Conservation (phyloP, 2,797 vertebrate genomes). For the Scyliorhinus canicula region DNA sequence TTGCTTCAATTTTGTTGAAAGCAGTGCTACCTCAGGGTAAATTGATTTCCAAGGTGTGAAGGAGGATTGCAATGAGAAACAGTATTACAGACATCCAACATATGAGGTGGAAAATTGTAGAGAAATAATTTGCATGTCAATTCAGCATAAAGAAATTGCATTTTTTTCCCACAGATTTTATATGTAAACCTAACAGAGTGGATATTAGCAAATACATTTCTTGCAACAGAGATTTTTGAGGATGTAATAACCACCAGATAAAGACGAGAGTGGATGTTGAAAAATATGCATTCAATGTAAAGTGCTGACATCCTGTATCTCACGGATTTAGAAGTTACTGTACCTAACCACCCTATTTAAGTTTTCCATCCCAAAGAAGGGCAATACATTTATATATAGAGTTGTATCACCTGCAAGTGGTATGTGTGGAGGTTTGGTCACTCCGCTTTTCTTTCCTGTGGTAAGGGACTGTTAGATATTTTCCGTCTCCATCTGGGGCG, state of each 20-base stretch:
- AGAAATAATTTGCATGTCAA: constrained; percentile 30
- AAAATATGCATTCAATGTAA: neutral
- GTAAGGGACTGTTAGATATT: neutral
- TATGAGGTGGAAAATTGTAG: constrained; percentile 5
- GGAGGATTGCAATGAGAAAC: constrained; percentile 30
- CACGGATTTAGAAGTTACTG: neutral
- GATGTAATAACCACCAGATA: constrained; percentile 25
- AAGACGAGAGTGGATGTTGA: neutral
- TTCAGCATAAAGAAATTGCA: neutral
- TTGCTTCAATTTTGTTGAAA: constrained; percentile 22
- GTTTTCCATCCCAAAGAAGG: neutral
- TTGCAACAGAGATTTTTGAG: neutral
- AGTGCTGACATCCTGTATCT: neutral
- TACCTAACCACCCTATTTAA: neutral
- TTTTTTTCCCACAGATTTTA: neutral
- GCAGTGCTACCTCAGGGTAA: constrained; percentile 8
- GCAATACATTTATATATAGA: neutral
- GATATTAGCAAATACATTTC: constrained; percentile 6
- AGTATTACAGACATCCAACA: constrained; percentile 26
- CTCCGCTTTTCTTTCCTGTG: neutral
- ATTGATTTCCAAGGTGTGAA: neutral
- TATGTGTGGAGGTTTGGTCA: neutral
- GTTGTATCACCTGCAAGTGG: neutral
- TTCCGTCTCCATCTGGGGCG: too few relatives aligned
- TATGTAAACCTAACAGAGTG: neutral